Base-by-base conservation (phyloP, 2,797 vertebrate species). In the Bovichtus variegatus region DNA sequence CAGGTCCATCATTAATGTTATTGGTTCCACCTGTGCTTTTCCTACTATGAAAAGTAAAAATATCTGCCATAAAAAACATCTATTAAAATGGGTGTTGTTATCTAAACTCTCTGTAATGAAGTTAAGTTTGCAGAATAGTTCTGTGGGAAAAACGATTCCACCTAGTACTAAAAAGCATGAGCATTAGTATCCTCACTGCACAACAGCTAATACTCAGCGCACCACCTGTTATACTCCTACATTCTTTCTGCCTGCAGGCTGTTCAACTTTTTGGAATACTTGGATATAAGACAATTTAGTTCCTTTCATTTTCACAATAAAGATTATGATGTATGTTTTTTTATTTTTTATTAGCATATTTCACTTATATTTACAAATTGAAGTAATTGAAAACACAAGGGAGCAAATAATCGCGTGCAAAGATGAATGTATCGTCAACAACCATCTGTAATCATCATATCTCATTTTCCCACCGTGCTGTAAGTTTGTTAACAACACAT, bases 1-100 rank as follows among this genome's bases (percentile, higher is more conserved):
- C 34, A 63, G n/a, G 53, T 53, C 43, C n/a, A 44, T 68, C 12
- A 49, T 74, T 47, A 53, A 19, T 49, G 25, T 61, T 21, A 36
- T 64, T 49, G 50, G 7, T 25, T 71, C 40, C 64, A 70, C 40
- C 25, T 65, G 46, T 46, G 21, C 38, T 34, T 31, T 76, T 27
- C 5, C 41, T 25, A 27, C 51, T 19, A 31, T 40, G 9, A 64
- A 50, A 70, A 70, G 6, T 64, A 16, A 15, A 40, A 57, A 58
- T 50, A 46, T 38, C 36, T 50, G n/a, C 23, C 41, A 19, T 61
- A 10, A 38, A 61, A 61, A 49, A 61, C 15, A n/a, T 34, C 23
- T 47, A 31, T 15, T 41, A 18, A 54, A 59, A 53, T 27, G 5
- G 53, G 16, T 47, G 9, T 61, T 70, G 29, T 47, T 60, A 9